Conservation (phyloP, 1,140 invertebrate genomes). For the Marisa cornuarietis region DNA sequence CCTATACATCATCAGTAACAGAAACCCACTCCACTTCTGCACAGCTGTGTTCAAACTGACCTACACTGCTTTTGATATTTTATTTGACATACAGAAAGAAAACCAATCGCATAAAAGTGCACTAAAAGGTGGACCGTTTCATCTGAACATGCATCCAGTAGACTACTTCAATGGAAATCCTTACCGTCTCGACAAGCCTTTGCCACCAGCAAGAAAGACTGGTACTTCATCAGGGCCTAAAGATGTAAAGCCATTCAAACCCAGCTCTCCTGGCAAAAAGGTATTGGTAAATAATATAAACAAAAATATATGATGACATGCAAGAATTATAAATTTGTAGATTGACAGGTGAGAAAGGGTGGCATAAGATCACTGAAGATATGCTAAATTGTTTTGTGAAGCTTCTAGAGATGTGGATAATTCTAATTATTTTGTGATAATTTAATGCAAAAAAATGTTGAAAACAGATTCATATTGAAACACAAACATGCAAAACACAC, state of each 20-base stretch:
- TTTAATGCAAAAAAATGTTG: too few relatives aligned
- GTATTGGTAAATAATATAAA: slow-evolving; percentile 36
- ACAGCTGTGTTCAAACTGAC: too few relatives aligned
- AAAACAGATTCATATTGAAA: too few relatives aligned
- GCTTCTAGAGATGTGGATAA: neutral
- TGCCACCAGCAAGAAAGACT: slow-evolving; percentile 46
- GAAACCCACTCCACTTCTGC: too few relatives aligned
- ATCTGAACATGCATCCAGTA: slow-evolving; percentile 61
- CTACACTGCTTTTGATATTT: too few relatives aligned
- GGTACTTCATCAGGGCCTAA: slow-evolving; percentile 36
- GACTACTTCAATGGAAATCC: slow-evolving; percentile 64
- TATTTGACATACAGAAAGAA: slow-evolving; percentile 51
- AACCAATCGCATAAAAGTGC: slow-evolving; percentile 50
- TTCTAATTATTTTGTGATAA: too few relatives aligned
- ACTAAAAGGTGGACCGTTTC: slow-evolving; percentile 61
- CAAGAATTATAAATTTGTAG: neutral
- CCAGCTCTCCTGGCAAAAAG: slow-evolving; percentile 61
- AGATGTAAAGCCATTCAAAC: slow-evolving; percentile 62
- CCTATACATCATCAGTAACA: too few relatives aligned
- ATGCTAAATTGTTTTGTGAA: neutral
- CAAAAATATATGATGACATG: neutral
- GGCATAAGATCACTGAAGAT: too few relatives aligned
- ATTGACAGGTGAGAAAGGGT: neutral
- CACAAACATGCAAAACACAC: too few relatives aligned
- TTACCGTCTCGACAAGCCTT: slow-evolving; percentile 52